Conservation (phyloP, 2,113 vertebrate genomes). For the Genyomyrus donnyi region DNA sequence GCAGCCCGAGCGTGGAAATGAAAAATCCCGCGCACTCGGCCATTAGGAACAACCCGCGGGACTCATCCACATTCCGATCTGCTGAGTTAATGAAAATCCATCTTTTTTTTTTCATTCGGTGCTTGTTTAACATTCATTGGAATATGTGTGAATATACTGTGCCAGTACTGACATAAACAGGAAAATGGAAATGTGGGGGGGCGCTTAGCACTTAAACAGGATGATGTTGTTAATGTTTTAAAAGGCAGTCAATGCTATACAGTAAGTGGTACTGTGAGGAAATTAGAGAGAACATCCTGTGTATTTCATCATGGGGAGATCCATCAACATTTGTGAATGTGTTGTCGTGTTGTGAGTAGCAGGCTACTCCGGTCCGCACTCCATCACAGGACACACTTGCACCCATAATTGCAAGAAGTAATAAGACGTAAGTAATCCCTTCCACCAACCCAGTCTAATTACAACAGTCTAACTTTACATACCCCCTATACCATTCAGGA, state of each 20-base stretch:
- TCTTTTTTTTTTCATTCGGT: neutral
- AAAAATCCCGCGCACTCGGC: neutral
- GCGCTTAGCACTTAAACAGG: neutral
- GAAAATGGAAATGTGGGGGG: neutral
- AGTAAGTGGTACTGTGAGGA: neutral
- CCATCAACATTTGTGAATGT: neutral
- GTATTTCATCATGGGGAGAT: neutral
- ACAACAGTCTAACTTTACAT: neutral
- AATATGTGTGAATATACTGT: conserved; percentile 6
- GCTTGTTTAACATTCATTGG: conserved; percentile 16
- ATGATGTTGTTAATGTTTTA: conserved; percentile 6
- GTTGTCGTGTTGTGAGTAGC: neutral
- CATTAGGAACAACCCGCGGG: neutral
- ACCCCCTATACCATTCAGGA: neutral
- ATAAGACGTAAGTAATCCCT: neutral
- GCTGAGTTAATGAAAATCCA: conserved; percentile 10
- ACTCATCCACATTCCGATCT: neutral
- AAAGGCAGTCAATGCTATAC: neutral
- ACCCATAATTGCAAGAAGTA: neutral
- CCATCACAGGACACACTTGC: neutral
- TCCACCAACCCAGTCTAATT: neutral
- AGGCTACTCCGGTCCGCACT: neutral
- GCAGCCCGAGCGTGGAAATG: neutral
- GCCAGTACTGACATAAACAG: neutral
- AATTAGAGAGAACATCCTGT: neutral